Evolutionary conservation across 2,113 vertebrate genomes (phyloP).

Genomic region (Pedionomus torquatus): DNA sequence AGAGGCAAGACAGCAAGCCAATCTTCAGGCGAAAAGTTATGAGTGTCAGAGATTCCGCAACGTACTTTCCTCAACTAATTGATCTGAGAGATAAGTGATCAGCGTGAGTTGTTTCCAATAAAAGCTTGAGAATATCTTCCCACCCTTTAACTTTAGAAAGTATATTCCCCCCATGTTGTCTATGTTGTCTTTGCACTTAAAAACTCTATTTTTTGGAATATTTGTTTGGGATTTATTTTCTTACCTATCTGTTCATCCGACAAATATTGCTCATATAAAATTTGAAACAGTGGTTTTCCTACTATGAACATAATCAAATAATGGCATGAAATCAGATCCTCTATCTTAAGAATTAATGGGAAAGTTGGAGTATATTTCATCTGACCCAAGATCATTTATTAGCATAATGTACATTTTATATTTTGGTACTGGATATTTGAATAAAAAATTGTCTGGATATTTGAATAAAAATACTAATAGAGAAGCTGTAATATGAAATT

Average conservation of each 20-base stretch:
- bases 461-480: neutral
- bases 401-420: neutral
- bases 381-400: neutral
- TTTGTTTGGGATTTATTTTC: rapidly evolving
- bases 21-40: neutral
- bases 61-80: neutral
- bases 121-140: neutral
- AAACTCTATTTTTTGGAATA: neutral
- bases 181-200: neutral
- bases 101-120: neutral
- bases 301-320: neutral
- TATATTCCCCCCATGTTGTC: neutral
- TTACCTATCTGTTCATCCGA: neutral
- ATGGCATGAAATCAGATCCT: neutral
- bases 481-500: neutral
- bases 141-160: neutral
- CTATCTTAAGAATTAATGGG: neutral
- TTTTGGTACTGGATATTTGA: neutral
- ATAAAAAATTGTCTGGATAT: neutral
- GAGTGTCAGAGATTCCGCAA: neutral
- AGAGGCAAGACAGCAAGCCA: neutral
- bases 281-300: neutral
- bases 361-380: neutral
- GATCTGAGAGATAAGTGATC: neutral
- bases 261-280: neutral